Evolutionary conservation across 2,113 vertebrate genomes (phyloP), one percentile per base, ranked within the genome.

Genomic region (Neodontobutis hainanensis): DNA sequence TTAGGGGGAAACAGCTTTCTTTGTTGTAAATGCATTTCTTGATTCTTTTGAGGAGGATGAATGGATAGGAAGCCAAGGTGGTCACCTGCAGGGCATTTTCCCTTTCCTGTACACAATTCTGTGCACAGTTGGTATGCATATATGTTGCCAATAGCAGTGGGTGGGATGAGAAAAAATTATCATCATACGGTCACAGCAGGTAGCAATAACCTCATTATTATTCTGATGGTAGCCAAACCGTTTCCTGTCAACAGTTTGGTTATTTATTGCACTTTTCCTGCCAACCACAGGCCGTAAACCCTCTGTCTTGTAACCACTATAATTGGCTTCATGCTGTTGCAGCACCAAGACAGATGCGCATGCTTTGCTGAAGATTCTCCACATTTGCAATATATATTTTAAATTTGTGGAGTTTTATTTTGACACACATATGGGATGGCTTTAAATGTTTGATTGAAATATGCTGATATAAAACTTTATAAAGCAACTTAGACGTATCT

Each of bases 131-230:
- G 87, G 88, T 88, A 79, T 45, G 6, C 62, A 63, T 55, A 44
- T 9, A 50, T 11, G 56, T 72, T 85, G 79, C 84, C 81, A 81
- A 61, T 78, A 70, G 48, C 80, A 65, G 75, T 73, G 68, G 77
- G 77, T 74, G 68, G 72, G 79, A 83, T 60, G 74, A 74, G 63
- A 81, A 79, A 55, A 85, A 81, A 81, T 74, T 82, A 90, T 85
- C 81, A 90, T 92, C 88, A 91, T 88, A 86, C 75, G 72, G 81
- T 55, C 90, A 38, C 93, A 92, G 92, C 84, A 6, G 90, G 92
- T 53, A 86, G 84, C 90, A 89, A 93, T 90, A 92, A 91, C 84
- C 91, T 94, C 92, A 90, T 93, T 93, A 93, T 93, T 91, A 90
- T 92, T 89, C 82, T 81, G 82, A 91, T 57, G 84, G 81, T 87